These are phyloP conservation scores for Colostygia pectinataria DNA, from an alignment of 2,888 invertebrate species.

Conservation along the genomic window DNA sequence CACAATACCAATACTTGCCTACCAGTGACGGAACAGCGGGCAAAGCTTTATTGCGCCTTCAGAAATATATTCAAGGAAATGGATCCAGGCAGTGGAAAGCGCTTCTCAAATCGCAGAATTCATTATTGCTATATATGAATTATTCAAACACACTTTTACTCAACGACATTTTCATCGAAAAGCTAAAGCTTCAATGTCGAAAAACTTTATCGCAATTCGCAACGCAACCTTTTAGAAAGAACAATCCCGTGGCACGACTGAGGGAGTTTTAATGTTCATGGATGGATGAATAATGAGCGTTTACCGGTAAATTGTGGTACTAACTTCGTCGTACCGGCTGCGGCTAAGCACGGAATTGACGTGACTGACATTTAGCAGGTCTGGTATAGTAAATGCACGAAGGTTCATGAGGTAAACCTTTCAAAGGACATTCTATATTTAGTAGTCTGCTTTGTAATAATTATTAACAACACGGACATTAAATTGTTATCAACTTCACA, in stretches of 20 bases:
- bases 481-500: not conserved
- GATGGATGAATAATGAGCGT: slow-evolving; percentile 47
- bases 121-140: slow-evolving; percentile 57
- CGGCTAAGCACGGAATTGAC: slow-evolving; percentile 58
- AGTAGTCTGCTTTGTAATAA: not conserved
- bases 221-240: slow-evolving; percentile 23
- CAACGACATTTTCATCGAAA: slow-evolving; percentile 27
- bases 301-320: slow-evolving; percentile 46
- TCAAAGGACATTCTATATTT: slow-evolving; percentile 18
- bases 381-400: slow-evolving; percentile 45
- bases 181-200: slow-evolving; percentile 28
- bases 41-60: slow-evolving; percentile 41
- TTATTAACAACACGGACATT: not conserved
- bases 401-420: slow-evolving; percentile 33
- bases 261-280: slow-evolving; percentile 42
- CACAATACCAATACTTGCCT: slow-evolving; percentile 55
- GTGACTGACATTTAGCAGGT: slow-evolving; percentile 64
- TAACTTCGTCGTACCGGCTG: slow-evolving; percentile 65
- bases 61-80: slow-evolving; percentile 53
- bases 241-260: slow-evolving; percentile 28
- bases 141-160: slow-evolving; percentile 58
- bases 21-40: slow-evolving; percentile 47
- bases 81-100: slow-evolving; percentile 45
- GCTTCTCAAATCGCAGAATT: slow-evolving; percentile 49
- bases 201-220: slow-evolving; percentile 10